Base-by-base conservation (phyloP, 2,113 vertebrate genomes). In the Dicerorhinus sumatrensis region DNA sequence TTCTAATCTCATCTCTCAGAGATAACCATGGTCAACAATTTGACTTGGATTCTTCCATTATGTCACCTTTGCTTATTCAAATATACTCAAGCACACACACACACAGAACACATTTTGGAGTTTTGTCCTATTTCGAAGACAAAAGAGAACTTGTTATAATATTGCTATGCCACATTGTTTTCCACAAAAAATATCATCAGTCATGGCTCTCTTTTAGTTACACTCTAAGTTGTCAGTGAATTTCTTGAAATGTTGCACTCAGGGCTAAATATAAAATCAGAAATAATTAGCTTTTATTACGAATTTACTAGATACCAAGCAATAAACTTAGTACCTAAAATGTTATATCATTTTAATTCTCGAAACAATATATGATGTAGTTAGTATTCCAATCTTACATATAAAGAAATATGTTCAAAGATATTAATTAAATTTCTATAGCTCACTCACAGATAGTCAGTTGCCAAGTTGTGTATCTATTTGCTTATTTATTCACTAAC, bases 241-340 rank as follows among this genome's bases (percentile, higher is more conserved):
- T 89, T 16, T 76, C 58, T 95, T 86, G 8, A 91, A 95, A 82
- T 89, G 42, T 86, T 85, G 48, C 10, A 33, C 0, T 31, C 63
- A 81, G 6, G 29, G 42, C 69, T 63, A 93, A 84, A 69, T 85
- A 91, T 54, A 92, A 83, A 73, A 86, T 36, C 2, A 65, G 1
- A 67, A 65, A 58, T 73, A 60, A 63, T 92, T 93, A 63, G 51
- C 27, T 63, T 76, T 81, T 54, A 51, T 67, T 96, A 73, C 89
- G 2, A 18, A 23, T 79, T 94, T 62, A 29, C 21, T 58, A 48
- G 17, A 76, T 42, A 31, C 18, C 3, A 63, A 8, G 11, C 6
- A 77, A 20, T 93, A 21, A 1, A 39, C 72, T 67, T 94, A 3
- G 4, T 63, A 92, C 27, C 76, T 70, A 67, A 91, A 89, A 72